These are phyloP conservation scores for Ericerus pela DNA, from an alignment of 1,140 invertebrate species.

Conservation along the genomic window DNA sequence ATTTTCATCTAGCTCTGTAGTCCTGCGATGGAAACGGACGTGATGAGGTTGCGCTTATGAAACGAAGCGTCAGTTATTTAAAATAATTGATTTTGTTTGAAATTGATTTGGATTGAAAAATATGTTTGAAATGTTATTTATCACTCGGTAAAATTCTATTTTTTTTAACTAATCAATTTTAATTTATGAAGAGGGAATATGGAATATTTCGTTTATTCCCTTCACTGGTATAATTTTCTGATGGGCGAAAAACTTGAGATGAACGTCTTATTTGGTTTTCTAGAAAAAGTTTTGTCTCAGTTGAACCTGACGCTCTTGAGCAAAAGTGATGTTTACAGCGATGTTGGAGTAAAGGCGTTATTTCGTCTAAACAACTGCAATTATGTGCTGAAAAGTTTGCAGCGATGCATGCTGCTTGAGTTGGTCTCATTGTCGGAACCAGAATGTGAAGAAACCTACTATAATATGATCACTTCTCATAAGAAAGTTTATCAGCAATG, in stretches of 20 bases:
- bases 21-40: too few relatives aligned
- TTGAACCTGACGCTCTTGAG: slow-evolving; percentile 66
- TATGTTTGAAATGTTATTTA: slow-evolving; percentile 14
- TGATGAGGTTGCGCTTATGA: too few relatives aligned
- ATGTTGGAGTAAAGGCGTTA: slow-evolving; percentile 63
- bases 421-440: slow-evolving; percentile 61
- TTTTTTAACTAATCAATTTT: background rate
- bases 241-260: too few relatives aligned
- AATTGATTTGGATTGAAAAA: slow-evolving; percentile 2
- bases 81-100: background rate
- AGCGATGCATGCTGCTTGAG: slow-evolving; percentile 66
- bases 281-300: slow-evolving; percentile 72
- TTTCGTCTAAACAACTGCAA: slow-evolving; percentile 86
- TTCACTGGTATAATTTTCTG: too few relatives aligned
- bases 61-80: background rate
- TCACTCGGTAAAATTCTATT: background rate
- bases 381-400: slow-evolving; percentile 78
- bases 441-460: slow-evolving; percentile 65
- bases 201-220: too few relatives aligned
- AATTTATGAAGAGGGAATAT: too few relatives aligned
- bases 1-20: too few relatives aligned
- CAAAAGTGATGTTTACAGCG: slow-evolving; percentile 69
- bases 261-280: slow-evolving; percentile 29
- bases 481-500: slow-evolving; percentile 62
- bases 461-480: slow-evolving; percentile 65